Evolutionary conservation across 2,797 vertebrate genomes (phyloP).

Genomic region (Pseudochaenichthys georgianus): DNA sequence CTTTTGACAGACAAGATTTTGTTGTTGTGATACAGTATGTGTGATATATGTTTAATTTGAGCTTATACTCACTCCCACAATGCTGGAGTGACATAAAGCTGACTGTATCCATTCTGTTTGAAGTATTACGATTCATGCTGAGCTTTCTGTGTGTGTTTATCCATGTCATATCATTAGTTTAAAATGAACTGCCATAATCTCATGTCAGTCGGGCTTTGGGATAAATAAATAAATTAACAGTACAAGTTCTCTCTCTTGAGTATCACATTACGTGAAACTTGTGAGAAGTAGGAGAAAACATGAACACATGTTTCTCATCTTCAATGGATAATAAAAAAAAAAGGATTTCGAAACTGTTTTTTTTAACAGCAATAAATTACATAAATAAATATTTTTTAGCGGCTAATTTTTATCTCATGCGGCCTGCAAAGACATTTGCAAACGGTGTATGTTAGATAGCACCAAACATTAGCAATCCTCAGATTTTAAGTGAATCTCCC

Average conservation of each 20-base stretch:
- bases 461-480: not conserved
- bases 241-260: not conserved
- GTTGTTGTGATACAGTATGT: slow-evolving; percentile 36
- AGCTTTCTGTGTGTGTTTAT: slow-evolving; percentile 46
- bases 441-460: not conserved
- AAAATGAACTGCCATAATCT: slow-evolving; percentile 44
- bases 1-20: slow-evolving; percentile 58
- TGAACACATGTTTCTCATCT: not conserved
- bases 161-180: slow-evolving; percentile 30
- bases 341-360: not conserved
- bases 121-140: slow-evolving; percentile 17
- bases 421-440: not conserved
- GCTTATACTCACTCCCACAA: slow-evolving; percentile 40
- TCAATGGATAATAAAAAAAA: not conserved
- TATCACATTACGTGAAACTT: not conserved
- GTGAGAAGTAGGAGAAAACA: not conserved
- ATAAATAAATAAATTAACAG: slow-evolving; percentile 26
- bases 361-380: not conserved
- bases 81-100: slow-evolving; percentile 51
- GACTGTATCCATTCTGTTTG: slow-evolving; percentile 39
- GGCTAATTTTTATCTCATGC: not conserved
- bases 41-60: slow-evolving; percentile 35
- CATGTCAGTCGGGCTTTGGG: slow-evolving; percentile 27
- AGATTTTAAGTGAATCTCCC: not conserved
- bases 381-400: not conserved